These are phyloP conservation scores for Sitodiplosis mosellana DNA, from an alignment of 1,140 invertebrate species.

Conservation along the genomic window DNA sequence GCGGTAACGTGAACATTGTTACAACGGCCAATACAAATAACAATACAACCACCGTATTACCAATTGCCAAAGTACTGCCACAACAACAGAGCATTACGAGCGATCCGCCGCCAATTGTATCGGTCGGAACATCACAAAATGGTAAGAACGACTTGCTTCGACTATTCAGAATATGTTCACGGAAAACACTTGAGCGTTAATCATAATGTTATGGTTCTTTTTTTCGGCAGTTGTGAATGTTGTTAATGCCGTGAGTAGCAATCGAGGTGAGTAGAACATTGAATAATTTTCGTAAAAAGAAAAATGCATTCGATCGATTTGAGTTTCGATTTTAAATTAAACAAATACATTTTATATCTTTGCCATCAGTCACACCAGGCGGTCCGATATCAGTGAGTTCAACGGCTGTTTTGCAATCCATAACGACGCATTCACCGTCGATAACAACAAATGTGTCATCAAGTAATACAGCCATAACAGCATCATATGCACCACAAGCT, in stretches of 20 bases:
- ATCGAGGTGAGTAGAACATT: background rate
- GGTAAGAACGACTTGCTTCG: no score
- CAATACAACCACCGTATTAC: constrained; percentile 9
- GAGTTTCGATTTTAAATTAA: no score
- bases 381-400: background rate
- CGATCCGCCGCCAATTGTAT: no score
- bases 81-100: constrained; percentile 5
- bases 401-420: no score
- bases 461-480: background rate
- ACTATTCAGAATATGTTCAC: no score
- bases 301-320: no score
- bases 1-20: constrained; percentile 15
- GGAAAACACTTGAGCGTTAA: no score
- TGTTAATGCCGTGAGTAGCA: background rate
- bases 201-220: background rate
- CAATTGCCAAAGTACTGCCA: constrained; percentile 21
- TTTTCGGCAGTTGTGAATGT: no score
- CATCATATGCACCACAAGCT: background rate
- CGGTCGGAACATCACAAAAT: no score
- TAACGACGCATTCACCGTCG: no score
- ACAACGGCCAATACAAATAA: constrained; percentile 20
- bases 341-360: no score
- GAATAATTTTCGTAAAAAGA: background rate
- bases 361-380: background rate
- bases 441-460: background rate